Conservation (phyloP, 2,113 vertebrate genomes). For the Aplodontia rufa region DNA sequence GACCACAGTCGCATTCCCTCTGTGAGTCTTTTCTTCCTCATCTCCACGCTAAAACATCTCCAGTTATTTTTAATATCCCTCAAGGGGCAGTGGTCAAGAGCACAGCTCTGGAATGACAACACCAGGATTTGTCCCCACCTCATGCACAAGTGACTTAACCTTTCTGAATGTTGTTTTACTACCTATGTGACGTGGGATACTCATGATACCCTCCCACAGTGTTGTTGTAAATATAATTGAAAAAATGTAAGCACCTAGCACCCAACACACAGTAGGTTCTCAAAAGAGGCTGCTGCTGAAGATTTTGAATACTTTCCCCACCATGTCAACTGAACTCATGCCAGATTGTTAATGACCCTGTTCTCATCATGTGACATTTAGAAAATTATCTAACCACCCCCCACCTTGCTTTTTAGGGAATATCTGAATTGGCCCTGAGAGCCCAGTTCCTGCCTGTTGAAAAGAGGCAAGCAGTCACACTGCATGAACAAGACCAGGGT, state of each 20-base stretch:
- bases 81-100: background rate
- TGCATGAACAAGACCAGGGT: constrained; percentile 72
- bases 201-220: background rate
- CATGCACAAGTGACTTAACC: background rate
- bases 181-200: background rate
- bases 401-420: background rate
- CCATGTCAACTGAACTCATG: background rate
- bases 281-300: background rate
- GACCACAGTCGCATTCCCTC: background rate
- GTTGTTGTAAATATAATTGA: background rate
- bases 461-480: background rate
- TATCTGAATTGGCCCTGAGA: background rate
- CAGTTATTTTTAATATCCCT: background rate
- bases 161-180: background rate
- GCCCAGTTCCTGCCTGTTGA: background rate
- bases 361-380: background rate
- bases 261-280: background rate
- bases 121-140: background rate
- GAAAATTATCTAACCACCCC: background rate
- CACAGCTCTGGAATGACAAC: background rate
- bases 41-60: background rate
- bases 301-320: background rate
- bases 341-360: background rate
- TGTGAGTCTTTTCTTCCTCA: background rate
- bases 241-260: background rate